Base-by-base conservation (phyloP, 2,113 vertebrate species). In the Oostethus manadensis region DNA sequence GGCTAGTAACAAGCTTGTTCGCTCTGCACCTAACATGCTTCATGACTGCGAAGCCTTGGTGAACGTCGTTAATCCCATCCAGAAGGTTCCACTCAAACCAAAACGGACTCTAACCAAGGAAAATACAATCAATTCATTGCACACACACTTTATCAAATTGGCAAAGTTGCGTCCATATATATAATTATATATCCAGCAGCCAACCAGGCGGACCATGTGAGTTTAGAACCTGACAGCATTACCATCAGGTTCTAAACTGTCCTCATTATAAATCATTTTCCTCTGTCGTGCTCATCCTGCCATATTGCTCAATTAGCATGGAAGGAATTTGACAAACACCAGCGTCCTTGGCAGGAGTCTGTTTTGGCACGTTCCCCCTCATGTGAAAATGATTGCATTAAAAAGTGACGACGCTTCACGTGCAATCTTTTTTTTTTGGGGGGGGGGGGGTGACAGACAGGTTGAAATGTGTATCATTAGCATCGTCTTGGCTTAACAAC, bases 331-430 rank as follows among this genome's bases (percentile, higher is more conserved):
- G 81, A 86, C 88, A 83, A 86, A 87, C 85, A 76, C 14, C 56
- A 67, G 59, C 55, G 53, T 58, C 77, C 84, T 86, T 84, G 68
- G 22, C 68, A 8, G 62, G 71, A 83, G 84, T 84, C 71, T 78
- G 70, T 85, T 86, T 84, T 80, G 76, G 54, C 76, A 71, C 70
- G 20, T 83, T 84, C 70, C 78, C 67, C 78, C 29, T 83, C 74
- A 86, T 88, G 81, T 69, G 84, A 84, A 88, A 88, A 88, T 88
- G 76, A 81, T 84, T 81, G 59, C 73, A 86, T 88, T 84, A 85
- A 79, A 76, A 69, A 60, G 60, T 73, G 60, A 71, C 42, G 42
- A 53, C 64, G 62, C 72, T 18, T 40, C 33, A 20, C 17, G 59
- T 58, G 35, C 57, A 53, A 74, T 65, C 66, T 57, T 35, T 67